Conservation (phyloP, 2,113 vertebrate genomes). For the Seriola quinqueradiata region DNA sequence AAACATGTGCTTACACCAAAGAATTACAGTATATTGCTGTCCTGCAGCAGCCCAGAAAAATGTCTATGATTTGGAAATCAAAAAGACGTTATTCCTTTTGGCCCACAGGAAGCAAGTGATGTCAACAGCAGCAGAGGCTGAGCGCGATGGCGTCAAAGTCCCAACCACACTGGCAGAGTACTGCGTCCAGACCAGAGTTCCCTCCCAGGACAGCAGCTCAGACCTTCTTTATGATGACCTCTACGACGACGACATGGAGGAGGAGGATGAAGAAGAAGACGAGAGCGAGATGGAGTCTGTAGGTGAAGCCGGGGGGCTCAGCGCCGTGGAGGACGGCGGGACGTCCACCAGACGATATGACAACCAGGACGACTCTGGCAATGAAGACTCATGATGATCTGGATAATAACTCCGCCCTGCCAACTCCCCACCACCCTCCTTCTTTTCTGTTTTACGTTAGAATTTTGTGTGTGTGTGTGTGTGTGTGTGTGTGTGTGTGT, state of each 20-base stretch:
- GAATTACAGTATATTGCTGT: not conserved
- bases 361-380: constrained; percentile 98
- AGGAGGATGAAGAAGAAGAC: constrained; percentile 94
- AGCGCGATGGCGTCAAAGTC: constrained; percentile 97
- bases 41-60: not conserved
- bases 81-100: not conserved
- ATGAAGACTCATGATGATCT: constrained; percentile 95
- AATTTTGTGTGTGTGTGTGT: constrained; percentile 25
- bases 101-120: constrained; percentile 92
- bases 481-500: constrained; percentile 14
- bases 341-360: constrained; percentile 94
- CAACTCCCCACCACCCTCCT: constrained; percentile 38
- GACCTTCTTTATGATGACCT: constrained; percentile 99
- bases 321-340: constrained; percentile 88
- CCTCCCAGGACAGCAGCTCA: constrained; percentile 98
- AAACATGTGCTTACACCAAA: not conserved
- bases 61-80: not conserved
- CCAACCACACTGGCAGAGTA: constrained; percentile 98
- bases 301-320: constrained; percentile 90
- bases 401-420: constrained; percentile 54
- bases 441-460: constrained; percentile 39
- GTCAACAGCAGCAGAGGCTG: constrained; percentile 95
- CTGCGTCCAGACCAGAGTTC: constrained; percentile 99
- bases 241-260: constrained; percentile 96
- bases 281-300: constrained; percentile 91